A percentile compares a stretch with the other conserved stretches of the same genome.
These are phyloP conservation scores for Lagria hirta DNA, from an alignment of 2,888 invertebrate species.

Conservation along the genomic window DNA sequence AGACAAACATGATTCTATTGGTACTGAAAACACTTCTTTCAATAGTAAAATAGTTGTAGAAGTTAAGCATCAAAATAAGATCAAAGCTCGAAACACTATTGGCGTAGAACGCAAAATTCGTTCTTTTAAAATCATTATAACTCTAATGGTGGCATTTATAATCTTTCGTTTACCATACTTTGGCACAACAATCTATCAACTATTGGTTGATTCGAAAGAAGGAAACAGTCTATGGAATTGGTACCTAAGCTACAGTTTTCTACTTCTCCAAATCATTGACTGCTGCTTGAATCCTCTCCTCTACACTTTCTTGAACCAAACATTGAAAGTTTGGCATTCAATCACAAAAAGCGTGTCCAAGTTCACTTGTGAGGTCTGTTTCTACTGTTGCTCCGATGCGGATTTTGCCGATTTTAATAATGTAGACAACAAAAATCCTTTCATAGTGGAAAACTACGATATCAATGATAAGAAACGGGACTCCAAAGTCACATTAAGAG, in stretches of 20 bases:
- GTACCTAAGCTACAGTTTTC: slow-evolving; percentile 44
- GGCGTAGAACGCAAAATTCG: slow-evolving; percentile 55
- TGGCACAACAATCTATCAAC: background rate
- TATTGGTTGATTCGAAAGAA: too few relatives aligned
- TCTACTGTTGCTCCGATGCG: slow-evolving; percentile 47
- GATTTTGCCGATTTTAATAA: slow-evolving; percentile 52
- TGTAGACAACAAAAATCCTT: slow-evolving; percentile 46
- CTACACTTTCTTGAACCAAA: slow-evolving; percentile 61
- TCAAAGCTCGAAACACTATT: slow-evolving; percentile 37
- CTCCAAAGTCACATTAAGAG: slow-evolving; percentile 8
- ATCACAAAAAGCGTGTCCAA: slow-evolving; percentile 37
- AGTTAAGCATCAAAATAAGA: slow-evolving; percentile 19
- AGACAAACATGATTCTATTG: slow-evolving; percentile 17
- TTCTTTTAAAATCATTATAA: slow-evolving; percentile 60
- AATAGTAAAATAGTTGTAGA: slow-evolving; percentile 32
- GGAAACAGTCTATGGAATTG: background rate
- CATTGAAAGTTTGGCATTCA: slow-evolving; percentile 45
- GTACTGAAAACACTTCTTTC: slow-evolving; percentile 37
- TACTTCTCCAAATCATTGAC: slow-evolving; percentile 57
- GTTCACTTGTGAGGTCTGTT: slow-evolving; percentile 46
- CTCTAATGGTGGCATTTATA: slow-evolving; percentile 59
- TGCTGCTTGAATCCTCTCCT: slow-evolving; percentile 62
- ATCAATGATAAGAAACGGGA: slow-evolving; percentile 1
- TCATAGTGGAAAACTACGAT: slow-evolving; percentile 29
- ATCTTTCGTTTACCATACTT: slow-evolving; percentile 58